Evolutionary conservation across 2,888 invertebrate species (phyloP), one percentile per base, ranked within the genome.

Genomic region (Resseliella maxima): DNA sequence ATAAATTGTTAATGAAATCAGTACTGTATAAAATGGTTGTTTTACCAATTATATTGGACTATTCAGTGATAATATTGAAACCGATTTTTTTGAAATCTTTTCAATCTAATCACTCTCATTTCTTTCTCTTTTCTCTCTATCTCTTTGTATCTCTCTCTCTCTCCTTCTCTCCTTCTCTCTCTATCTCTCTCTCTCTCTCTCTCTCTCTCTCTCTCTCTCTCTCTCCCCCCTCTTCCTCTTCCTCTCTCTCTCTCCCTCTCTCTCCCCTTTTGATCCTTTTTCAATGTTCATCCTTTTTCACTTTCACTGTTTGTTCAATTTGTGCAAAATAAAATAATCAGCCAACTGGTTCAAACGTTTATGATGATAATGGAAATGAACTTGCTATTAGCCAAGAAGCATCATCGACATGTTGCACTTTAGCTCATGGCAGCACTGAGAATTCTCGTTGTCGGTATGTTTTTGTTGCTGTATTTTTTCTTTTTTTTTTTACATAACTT

Each of bases 281-380:
- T n/a, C n/a, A n/a, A 12, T 72, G 31, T 12, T 72, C 72, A 35
- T 72, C 72, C 18, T 35, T 72, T 59, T 72, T 72, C n/a, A 3
- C n/a, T 59, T 72, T 72, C n/a, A 3, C n/a, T 3, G 12, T 15
- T 72, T 72, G 12, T 27, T 59, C 59, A 59, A 6, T 72, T 35
- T 27, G 31, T 31, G 15, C 31, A 35, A n/a, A 72, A 72, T 72
- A 72, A 35, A 72, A 72, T 72, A 72, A 72, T 72, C 72, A 72
- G 15, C 0, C 35, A 35, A 72, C 72, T 31, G 35, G 31, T 72
- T 12, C 35, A 72, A 72, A 72, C 72, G 31, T 31, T 72, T 72
- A 72, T 35, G 83, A 83, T 83, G 83, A 83, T 83, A 83, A 83
- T 38, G 83, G 83, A 21, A 83, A 83, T n/a, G 83, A 83, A 38